phyloP scores from a whole-genome alignment of 2,113 vertebrate genomes.

The Dromas ardeola region DNA sequence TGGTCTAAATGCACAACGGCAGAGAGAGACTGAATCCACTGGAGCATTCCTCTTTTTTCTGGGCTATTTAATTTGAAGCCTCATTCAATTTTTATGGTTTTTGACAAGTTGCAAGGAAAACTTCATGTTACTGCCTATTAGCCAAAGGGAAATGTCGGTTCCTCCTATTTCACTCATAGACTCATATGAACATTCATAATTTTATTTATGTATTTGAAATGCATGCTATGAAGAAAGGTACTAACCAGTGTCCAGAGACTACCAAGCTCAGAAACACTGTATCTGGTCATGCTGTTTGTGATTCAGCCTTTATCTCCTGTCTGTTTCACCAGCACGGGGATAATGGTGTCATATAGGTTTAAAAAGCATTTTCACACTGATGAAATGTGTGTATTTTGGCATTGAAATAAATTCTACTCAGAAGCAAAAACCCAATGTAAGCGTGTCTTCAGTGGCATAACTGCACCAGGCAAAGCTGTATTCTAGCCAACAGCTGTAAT shows the following conservation, averaged over 20 bases:
- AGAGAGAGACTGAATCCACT: background rate
- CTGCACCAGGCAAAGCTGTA: background rate
- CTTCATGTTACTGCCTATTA: background rate
- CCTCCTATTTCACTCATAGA: background rate
- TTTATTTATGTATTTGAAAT: background rate
- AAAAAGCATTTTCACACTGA: background rate
- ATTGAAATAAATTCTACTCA: background rate
- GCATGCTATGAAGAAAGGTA: background rate
- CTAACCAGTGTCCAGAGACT: background rate
- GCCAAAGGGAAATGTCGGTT: background rate
- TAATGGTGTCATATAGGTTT: background rate
- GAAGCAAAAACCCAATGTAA: background rate
- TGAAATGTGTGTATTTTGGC: background rate
- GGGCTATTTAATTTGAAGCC: background rate
- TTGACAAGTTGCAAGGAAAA: background rate
- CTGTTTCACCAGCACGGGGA: background rate
- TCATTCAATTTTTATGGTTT: background rate
- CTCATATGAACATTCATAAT: background rate
- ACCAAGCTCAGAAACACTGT: background rate
- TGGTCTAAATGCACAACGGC: background rate
- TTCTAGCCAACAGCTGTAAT: background rate
- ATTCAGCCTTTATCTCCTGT: background rate
- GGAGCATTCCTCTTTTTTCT: background rate
- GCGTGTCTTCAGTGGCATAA: background rate
- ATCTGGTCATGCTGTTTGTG: background rate